Evolutionary conservation across 2,888 invertebrate genomes (phyloP).

Genomic region (Bruchidius siliquastri): DNA sequence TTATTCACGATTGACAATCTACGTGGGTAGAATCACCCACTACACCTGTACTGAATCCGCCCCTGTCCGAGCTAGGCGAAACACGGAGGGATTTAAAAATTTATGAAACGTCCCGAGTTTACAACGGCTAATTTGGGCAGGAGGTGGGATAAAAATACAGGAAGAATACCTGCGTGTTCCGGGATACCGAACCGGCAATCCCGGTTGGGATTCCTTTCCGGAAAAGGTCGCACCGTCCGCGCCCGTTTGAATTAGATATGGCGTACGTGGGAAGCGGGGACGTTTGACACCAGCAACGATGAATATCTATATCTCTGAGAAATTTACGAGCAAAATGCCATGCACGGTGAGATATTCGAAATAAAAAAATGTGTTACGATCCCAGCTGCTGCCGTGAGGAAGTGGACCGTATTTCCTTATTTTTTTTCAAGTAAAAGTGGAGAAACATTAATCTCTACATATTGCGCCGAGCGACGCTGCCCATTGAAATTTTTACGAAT

Average conservation of each 20-base stretch:
- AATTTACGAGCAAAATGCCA: not conserved
- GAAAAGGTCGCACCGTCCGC: not conserved
- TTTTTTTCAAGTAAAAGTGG: no score
- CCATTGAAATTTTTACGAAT: no score
- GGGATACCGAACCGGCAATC: not conserved
- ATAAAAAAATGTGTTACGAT: not conserved
- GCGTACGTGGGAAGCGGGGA: no score
- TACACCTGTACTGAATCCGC: not conserved
- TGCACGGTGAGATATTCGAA: not conserved
- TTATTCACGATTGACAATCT: no score
- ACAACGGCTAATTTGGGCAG: not conserved
- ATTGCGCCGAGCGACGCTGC: no score
- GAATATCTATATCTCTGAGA: not conserved
- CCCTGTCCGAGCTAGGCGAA: not conserved
- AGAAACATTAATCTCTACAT: no score
- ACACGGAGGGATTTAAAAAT: not conserved
- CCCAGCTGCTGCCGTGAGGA: no score
- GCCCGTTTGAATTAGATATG: not conserved
- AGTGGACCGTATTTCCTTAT: no score
- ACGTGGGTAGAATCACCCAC: no score
- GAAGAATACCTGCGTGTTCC: not conserved
- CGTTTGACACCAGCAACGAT: not conserved
- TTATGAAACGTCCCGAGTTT: not conserved
- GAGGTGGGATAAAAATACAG: not conserved
- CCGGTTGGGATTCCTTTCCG: not conserved